phyloP scores from a whole-genome alignment of 2,888 invertebrate genomes.

The Meiosimyza decipiens region DNA sequence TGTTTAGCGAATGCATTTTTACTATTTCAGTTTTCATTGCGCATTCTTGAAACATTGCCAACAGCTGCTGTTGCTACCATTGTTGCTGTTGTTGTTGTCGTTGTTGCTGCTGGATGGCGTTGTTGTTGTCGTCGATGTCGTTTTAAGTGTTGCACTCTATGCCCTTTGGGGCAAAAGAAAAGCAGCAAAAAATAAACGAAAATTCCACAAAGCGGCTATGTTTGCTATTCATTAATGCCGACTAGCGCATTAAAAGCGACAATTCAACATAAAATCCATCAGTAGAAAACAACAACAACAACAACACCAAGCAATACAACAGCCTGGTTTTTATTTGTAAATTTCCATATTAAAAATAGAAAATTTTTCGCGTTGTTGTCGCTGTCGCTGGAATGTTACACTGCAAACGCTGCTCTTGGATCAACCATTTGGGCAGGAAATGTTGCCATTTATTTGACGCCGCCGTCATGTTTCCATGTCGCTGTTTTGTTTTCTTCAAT shows the following conservation, averaged over 20 bases:
- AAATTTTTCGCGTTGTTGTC: constrained; percentile 13
- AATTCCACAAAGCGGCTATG: neutral
- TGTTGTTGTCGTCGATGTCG: constrained; percentile 7
- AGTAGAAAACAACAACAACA: neutral
- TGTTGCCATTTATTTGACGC: constrained; percentile 1
- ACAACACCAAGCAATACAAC: too few relatives aligned
- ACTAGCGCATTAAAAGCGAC: neutral
- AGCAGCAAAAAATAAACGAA: neutral
- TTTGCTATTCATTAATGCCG: neutral
- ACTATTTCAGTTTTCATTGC: neutral
- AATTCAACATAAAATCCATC: neutral
- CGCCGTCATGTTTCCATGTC: neutral
- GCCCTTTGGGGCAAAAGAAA: constrained; percentile 17
- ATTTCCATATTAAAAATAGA: constrained; percentile 3
- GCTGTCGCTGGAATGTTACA: constrained; percentile 5
- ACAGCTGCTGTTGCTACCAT: constrained; percentile 49
- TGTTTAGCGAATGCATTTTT: constrained; percentile 30
- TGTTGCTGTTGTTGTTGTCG: neutral
- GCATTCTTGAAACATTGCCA: constrained; percentile 59
- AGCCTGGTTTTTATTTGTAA: neutral
- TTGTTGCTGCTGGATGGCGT: constrained; percentile 1
- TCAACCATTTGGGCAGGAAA: constrained; percentile 33
- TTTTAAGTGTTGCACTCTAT: constrained; percentile 18
- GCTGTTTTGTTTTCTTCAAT: too few relatives aligned
- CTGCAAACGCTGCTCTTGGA: constrained; percentile 2